These are phyloP conservation scores for Pyrrhia umbra DNA, from an alignment of 2,888 invertebrate species.

Conservation along the genomic window DNA sequence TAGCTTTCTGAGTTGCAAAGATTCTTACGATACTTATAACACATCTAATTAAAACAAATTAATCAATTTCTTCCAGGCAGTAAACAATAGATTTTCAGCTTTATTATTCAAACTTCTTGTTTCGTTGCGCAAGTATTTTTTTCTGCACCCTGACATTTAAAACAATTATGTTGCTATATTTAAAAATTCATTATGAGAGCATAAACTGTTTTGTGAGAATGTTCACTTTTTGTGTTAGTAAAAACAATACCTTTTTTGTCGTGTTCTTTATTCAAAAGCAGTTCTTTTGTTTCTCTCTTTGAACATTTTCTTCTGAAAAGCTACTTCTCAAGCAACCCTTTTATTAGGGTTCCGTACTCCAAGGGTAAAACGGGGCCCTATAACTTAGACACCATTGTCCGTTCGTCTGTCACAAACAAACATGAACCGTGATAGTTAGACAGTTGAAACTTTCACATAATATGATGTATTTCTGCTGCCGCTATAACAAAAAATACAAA, in stretches of 20 bases:
- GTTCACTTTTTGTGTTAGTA: slow-evolving; percentile 16
- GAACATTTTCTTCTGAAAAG: slow-evolving; percentile 32
- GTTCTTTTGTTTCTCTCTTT: slow-evolving; percentile 48
- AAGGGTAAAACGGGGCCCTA: no score
- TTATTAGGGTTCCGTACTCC: no score
- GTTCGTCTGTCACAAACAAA: no score
- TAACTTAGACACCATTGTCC: no score
- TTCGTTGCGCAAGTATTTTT: slow-evolving; percentile 14
- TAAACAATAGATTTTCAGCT: background rate
- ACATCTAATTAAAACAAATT: slow-evolving; percentile 16
- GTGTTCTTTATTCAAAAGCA: slow-evolving; percentile 27
- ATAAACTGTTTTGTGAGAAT: slow-evolving; percentile 19
- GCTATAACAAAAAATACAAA: no score
- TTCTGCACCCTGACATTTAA: slow-evolving; percentile 1
- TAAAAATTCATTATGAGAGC: slow-evolving; percentile 32
- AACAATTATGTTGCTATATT: slow-evolving; percentile 36
- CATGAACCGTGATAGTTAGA: no score
- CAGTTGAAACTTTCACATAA: no score
- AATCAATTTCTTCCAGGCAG: slow-evolving; percentile 7
- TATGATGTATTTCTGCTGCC: no score
- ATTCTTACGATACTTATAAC: background rate
- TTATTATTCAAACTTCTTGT: slow-evolving; percentile 13
- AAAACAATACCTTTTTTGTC: slow-evolving; percentile 27
- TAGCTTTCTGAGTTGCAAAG: background rate
- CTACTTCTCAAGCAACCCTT: slow-evolving; percentile 37